Base-by-base conservation (phyloP, 2,888 invertebrate genomes). In the Megalurothrips usitatus region DNA sequence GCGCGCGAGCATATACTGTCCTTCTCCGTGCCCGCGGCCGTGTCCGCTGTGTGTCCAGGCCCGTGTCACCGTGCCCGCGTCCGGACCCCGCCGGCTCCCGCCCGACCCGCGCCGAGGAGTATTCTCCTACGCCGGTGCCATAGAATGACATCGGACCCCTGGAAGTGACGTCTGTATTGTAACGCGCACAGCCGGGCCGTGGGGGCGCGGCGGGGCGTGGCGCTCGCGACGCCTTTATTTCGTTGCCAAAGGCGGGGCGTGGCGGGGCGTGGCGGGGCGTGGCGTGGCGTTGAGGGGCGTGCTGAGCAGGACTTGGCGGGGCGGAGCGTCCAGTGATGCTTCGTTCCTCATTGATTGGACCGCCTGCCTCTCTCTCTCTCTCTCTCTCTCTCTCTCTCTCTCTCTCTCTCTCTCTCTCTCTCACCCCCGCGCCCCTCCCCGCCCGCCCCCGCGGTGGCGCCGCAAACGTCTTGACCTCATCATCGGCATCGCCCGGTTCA, bases 291-390 rank as follows among this genome's bases (percentile, higher is more conserved):
- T 1, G 52, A 1, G 52, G 52, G 11, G 14, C 19, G 19, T 17
- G 58, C 58, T 17, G 58, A 19, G 52, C 52, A 17, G 58, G 58
- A 19, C 58, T 17, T 17, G 58, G 68, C 68, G 68, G 68, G 68
- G 68, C 68, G 68, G 68, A 26, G 68, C 23, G 68, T 23, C 68
- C 68, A 75, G 26, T 75, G 68, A 75, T 75, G 68, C 68, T 12
- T 26, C 68, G 68, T 75, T 26, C 68, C 68, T 26, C 68, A 75
- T 75, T 75, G 68, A 75, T 75, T 75, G 68, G 68, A 75, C 68
- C 68, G 26, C 68, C 68, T 75, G 68, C 68, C 68, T 11, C 63
- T 63, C 63, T n/a, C 63, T n/a, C 63, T 63, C 63, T 63, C 63
- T 63, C 63, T 63, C 63, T 63, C 63, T 63, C 63, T 63, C 63